Conservation (phyloP, 1,140 invertebrate genomes). For the Caenorhabditis tropicalis region DNA sequence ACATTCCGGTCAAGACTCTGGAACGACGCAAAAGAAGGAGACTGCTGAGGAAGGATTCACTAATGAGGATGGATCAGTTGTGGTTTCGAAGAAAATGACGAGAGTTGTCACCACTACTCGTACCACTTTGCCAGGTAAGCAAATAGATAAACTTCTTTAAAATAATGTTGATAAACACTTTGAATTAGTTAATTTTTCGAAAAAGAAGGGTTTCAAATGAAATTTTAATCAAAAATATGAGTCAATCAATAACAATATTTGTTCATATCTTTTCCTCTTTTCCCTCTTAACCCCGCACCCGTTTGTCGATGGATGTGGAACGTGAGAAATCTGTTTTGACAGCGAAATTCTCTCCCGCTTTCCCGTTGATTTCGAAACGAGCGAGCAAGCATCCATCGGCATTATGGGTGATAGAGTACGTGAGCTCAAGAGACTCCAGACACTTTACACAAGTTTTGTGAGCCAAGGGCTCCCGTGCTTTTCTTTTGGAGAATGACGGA, state of each 20-base stretch:
- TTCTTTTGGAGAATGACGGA: background rate
- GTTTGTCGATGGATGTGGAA: background rate
- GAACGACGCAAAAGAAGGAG: conserved; percentile 62
- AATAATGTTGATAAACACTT: too few relatives aligned
- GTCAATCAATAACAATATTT: background rate
- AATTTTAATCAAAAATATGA: background rate
- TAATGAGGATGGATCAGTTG: conserved; percentile 63
- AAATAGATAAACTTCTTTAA: too few relatives aligned
- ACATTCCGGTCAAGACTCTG: conserved; percentile 25
- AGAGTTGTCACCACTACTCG: conserved; percentile 66
- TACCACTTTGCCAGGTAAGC: conserved; percentile 63
- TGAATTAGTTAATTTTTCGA: background rate
- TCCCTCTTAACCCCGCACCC: background rate
- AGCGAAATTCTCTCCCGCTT: background rate
- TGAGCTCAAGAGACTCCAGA: background rate
- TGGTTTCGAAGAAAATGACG: conserved; percentile 69
- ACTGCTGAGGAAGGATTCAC: conserved; percentile 63
- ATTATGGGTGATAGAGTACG: background rate
- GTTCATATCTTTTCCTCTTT: background rate
- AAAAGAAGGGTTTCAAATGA: too few relatives aligned
- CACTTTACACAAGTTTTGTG: conserved; percentile 38
- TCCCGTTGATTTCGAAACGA: conserved; percentile 32
- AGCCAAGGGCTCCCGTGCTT: conserved; percentile 30
- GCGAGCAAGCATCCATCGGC: conserved; percentile 14
- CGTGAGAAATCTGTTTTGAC: conserved; percentile 42